Evolutionary conservation across 2,888 invertebrate genomes (phyloP).

Genomic region (Encarsia formosa): DNA sequence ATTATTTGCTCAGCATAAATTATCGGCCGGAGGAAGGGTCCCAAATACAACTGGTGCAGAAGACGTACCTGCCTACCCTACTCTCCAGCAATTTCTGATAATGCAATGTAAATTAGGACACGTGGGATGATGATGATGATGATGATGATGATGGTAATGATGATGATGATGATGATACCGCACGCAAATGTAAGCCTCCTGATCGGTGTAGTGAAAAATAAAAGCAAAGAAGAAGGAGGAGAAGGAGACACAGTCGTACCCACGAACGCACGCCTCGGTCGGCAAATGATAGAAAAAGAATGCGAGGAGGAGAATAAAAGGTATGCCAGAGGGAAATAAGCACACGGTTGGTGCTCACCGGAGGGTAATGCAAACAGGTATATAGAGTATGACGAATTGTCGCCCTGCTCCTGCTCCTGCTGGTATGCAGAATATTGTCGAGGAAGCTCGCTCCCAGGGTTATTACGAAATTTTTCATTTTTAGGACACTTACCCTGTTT

Average conservation of each 20-base stretch:
- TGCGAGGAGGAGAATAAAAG: background rate
- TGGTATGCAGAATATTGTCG: too few relatives aligned
- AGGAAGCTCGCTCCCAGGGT: too few relatives aligned
- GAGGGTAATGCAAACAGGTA: background rate
- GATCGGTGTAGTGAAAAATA: background rate
- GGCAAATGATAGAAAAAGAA: constrained; percentile 1
- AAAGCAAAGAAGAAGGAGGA: constrained; percentile 1
- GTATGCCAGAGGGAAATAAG: background rate
- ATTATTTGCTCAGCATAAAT: constrained; percentile 19
- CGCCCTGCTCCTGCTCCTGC: too few relatives aligned
- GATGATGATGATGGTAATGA: constrained; percentile 7
- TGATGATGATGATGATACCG: constrained; percentile 1
- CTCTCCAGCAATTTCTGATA: constrained; percentile 7
- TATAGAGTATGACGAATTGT: too few relatives aligned
- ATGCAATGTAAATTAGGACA: constrained; percentile 19
- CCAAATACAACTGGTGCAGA: background rate
- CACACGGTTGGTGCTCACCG: background rate
- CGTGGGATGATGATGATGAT: constrained; percentile 13
- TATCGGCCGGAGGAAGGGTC: constrained; percentile 13
- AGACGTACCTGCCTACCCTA: background rate
- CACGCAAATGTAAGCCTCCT: constrained; percentile 11
- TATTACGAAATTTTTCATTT: too few relatives aligned
- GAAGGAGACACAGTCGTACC: too few relatives aligned
- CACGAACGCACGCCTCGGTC: too few relatives aligned
- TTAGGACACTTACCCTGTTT: too few relatives aligned